Base-by-base conservation (phyloP, 1,140 invertebrate species). In the Aphaenogaster rudis region DNA sequence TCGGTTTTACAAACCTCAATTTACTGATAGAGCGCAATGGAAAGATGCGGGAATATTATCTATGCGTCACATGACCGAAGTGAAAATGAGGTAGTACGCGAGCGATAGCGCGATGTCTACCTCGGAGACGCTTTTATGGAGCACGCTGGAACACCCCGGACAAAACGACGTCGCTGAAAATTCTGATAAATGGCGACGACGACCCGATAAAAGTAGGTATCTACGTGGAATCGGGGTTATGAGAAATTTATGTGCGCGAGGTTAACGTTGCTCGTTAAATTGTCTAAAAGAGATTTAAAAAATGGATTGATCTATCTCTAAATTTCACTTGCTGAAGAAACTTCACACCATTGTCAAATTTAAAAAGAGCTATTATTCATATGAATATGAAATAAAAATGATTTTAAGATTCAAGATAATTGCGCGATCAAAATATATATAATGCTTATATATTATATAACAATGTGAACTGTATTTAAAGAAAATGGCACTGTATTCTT, bases 111-210 rank as follows among this genome's bases (percentile, higher is more conserved):
- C 15, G 78, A 74, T 17, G 69, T 84, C 39, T 74, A 13, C 21
- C 50, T 74, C 80, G 28, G 7, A 59, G 39, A 82, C 17, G 52
- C 52, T 82, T 74, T 74, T 59, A 50, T 59, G 54, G 45, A 50
- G 33, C 33, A 48, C 28, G 13, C 42, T 42, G 78, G 6, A 48
- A 82, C 21, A 48, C 13, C 67, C 15, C 11, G 39, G 39, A 59
- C 67, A 48, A 82, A 82, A 72, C 28, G 54, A 17, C 33, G 42
- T 50, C 54, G 54, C 54, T 76, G 69, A 76, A 84, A 63, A 84
- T 84, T 76, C 69, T 84, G 69, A 84, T 84, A 84, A 84, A 84
- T 76, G 66, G 45, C 45, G 42, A 50, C 57, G 33, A 42, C 54
- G 13, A 36, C 13, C 45, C 33, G 54, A 84, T 74, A 63, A 61